A percentile compares a stretch with the other conserved stretches of the same genome.
These are phyloP conservation scores for Copidosoma aretas DNA, from an alignment of 2,888 invertebrate genomes.

Conservation along the genomic window DNA sequence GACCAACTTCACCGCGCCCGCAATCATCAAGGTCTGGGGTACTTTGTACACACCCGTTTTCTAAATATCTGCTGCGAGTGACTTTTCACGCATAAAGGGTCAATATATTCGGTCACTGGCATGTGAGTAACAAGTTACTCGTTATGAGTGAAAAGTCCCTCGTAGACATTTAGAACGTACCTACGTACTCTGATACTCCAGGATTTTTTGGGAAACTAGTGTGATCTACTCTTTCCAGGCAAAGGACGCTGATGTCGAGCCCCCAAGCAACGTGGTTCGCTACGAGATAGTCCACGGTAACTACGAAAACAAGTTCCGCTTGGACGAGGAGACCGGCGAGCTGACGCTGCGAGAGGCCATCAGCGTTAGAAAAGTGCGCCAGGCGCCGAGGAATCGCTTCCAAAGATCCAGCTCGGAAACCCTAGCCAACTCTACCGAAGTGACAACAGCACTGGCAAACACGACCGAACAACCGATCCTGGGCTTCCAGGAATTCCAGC, in stretches of 20 bases:
- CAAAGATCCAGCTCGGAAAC: neutral
- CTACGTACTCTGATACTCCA: too few species aligned
- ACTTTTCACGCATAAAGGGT: too few species aligned
- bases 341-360: slow-evolving; percentile 64
- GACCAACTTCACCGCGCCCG: slow-evolving; percentile 77
- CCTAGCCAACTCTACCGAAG: slow-evolving; percentile 6
- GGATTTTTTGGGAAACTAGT: too few species aligned
- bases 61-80: too few species aligned
- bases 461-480: neutral
- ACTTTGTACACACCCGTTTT: too few species aligned
- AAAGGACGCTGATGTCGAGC: slow-evolving; percentile 80
- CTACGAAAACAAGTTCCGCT: slow-evolving; percentile 75
- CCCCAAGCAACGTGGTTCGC: slow-evolving; percentile 84
- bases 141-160: too few species aligned
- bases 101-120: too few species aligned
- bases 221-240: slow-evolving; percentile 68
- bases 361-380: slow-evolving; percentile 14
- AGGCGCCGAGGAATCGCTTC: neutral
- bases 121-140: too few species aligned
- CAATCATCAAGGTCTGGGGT: slow-evolving; percentile 70
- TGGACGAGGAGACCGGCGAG: slow-evolving; percentile 80
- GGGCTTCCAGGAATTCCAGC: slow-evolving; percentile 26
- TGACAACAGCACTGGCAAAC: neutral
- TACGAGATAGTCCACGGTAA: slow-evolving; percentile 84
- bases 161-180: too few species aligned